These are phyloP conservation scores for Sebastes matsubarae DNA, from an alignment of 2,797 vertebrate genomes.

Conservation along the genomic window DNA sequence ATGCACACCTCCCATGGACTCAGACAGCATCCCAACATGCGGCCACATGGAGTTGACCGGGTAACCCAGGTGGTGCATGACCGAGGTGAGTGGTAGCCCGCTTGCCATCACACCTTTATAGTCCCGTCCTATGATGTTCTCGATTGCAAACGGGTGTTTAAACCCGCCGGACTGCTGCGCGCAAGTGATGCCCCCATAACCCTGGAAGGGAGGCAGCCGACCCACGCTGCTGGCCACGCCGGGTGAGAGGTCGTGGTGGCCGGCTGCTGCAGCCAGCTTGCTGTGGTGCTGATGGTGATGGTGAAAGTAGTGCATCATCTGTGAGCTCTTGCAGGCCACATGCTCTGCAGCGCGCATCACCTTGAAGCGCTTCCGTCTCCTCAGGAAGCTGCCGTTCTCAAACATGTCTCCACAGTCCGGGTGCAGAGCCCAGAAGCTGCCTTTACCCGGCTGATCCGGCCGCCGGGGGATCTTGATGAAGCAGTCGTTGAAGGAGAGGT, in stretches of 20 bases:
- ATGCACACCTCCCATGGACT: conserved; percentile 83
- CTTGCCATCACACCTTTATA: conserved; percentile 93
- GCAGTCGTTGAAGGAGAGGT: conserved; percentile 95
- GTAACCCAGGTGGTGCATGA: conserved; percentile 98
- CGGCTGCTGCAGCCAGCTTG: conserved; percentile 75
- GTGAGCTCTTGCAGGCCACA: conserved; percentile 85
- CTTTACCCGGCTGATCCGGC: conserved; percentile 93
- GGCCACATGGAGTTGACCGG: conserved; percentile 96
- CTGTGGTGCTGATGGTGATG: conserved; percentile 79
- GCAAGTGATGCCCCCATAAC: conserved; percentile 85
- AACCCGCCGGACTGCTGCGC: conserved; percentile 89
- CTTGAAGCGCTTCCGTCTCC: conserved; percentile 94
- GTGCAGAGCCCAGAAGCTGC: conserved; percentile 95
- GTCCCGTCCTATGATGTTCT: conserved; percentile 96
- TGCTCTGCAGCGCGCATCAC: conserved; percentile 83
- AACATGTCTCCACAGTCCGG: conserved; percentile 97
- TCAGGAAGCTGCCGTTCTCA: conserved; percentile 93
- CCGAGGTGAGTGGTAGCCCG: conserved; percentile 92
- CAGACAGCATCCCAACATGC: conserved; percentile 91
- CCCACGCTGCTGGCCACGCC: conserved; percentile 84
- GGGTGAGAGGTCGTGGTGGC: conserved; percentile 84
- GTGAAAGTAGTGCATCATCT: conserved; percentile 93
- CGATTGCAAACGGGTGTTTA: conserved; percentile 96
- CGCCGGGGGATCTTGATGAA: conserved; percentile 95
- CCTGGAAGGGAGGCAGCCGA: conserved; percentile 89